phyloP scores from a whole-genome alignment of 2,888 invertebrate species.

The Pilophorus perplexus region DNA sequence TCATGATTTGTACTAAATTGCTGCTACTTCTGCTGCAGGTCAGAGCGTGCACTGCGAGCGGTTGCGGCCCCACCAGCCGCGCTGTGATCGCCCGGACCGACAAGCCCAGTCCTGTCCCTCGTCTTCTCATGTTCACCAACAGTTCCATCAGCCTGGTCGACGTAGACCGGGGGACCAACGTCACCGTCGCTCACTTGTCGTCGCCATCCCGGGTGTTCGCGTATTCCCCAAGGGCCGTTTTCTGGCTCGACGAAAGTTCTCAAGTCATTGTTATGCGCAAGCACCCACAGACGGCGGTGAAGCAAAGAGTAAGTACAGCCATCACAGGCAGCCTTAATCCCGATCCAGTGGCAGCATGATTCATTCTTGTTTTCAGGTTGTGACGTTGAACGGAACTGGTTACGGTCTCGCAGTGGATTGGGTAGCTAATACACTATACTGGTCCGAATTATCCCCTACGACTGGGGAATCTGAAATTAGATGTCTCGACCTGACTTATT shows the following conservation, averaged over 20 bases:
- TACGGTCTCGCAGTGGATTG: slow-evolving; percentile 78
- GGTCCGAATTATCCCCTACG: slow-evolving; percentile 61
- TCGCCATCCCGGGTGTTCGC: slow-evolving; percentile 62
- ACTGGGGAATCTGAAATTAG: slow-evolving; percentile 54
- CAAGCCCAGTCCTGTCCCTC: slow-evolving; percentile 74
- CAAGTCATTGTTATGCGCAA: slow-evolving; percentile 25
- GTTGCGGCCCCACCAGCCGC: slow-evolving; percentile 69
- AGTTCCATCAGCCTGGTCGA: slow-evolving; percentile 74
- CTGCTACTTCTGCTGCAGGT: slow-evolving; percentile 64
- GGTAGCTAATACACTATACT: slow-evolving; percentile 80
- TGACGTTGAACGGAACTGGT: slow-evolving; percentile 58
- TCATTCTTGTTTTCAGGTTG: slow-evolving; percentile 5
- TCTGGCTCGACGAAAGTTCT: slow-evolving; percentile 64
- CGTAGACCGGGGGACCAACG: slow-evolving; percentile 66
- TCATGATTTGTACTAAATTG: too few species aligned
- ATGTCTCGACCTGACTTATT: slow-evolving; percentile 63
- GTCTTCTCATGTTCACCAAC: slow-evolving; percentile 68
- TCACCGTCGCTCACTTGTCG: slow-evolving; percentile 53
- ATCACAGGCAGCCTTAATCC: too few species aligned
- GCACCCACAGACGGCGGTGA: slow-evolving; percentile 6
- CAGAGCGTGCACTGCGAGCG: slow-evolving; percentile 74
- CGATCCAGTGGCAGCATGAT: not conserved
- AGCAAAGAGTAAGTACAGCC: slow-evolving; percentile 11
- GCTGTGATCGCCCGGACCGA: slow-evolving; percentile 65
- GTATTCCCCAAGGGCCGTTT: slow-evolving; percentile 61